Percentiles rank a stretch among this genome's conserved stretches.
Evolutionary conservation across 2,797 vertebrate genomes (phyloP).

Genomic region (Pelobates cultripes): DNA sequence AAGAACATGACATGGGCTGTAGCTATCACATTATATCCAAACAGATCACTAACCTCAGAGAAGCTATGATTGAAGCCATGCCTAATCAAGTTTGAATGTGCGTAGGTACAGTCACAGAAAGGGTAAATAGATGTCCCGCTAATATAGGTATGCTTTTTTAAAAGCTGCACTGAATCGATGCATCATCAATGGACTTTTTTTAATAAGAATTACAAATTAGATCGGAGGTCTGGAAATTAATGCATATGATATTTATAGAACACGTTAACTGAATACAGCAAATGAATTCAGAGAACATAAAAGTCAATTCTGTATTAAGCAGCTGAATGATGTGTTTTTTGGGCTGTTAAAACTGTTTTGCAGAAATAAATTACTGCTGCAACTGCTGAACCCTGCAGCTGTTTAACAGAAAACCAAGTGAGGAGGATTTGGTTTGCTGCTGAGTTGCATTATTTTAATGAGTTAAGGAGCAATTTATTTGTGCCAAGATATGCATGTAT

Average conservation of each 20-base stretch:
- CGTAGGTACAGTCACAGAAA: no score
- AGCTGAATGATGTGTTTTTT: conserved; percentile 43
- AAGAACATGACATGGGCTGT: no score
- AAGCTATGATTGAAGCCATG: no score
- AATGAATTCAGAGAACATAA: conserved; percentile 45
- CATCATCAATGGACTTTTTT: background rate
- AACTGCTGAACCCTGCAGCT: conserved; percentile 51
- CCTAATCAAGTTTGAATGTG: no score
- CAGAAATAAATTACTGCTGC: conserved; percentile 47
- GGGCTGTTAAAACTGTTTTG: conserved; percentile 45
- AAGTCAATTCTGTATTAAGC: conserved; percentile 37
- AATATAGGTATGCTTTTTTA: background rate
- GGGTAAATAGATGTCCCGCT: no score
- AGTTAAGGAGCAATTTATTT: conserved; percentile 50
- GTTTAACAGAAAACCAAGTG: conserved; percentile 51
- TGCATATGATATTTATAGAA: conserved; percentile 32
- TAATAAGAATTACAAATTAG: background rate
- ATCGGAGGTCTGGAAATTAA: background rate
- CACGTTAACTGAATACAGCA: conserved; percentile 27
- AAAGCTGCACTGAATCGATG: background rate
- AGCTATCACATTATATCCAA: no score
- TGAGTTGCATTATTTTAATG: conserved; percentile 55
- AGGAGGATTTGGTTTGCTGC: conserved; percentile 44
- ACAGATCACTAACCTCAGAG: no score
- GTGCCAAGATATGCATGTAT: conserved; percentile 42